Evolutionary conservation across 1,140 invertebrate species (phyloP).

Genomic region (Oscheius sp.): DNA sequence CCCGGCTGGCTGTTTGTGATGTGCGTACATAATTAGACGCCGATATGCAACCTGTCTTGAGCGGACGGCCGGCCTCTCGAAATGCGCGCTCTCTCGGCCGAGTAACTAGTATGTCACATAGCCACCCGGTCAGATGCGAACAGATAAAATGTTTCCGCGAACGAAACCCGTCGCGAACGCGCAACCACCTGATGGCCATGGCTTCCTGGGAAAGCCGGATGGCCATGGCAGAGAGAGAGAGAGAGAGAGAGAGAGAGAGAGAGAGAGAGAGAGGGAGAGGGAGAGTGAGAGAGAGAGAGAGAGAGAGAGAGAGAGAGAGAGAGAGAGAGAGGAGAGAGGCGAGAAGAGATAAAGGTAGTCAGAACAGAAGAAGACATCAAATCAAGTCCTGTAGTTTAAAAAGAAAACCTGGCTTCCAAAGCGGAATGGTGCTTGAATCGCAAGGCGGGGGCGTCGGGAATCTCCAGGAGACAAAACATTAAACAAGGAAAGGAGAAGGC

Average conservation of each 20-base stretch:
- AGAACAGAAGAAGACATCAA: neutral
- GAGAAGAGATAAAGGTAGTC: too few relatives aligned
- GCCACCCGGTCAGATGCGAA: neutral
- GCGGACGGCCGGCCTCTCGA: neutral
- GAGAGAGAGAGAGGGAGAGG: too few relatives aligned
- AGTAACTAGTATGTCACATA: neutral
- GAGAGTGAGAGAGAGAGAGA: too few relatives aligned
- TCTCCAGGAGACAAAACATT: neutral
- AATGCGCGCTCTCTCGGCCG: neutral
- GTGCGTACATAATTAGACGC: slow-evolving; percentile 13
- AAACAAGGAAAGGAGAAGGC: neutral
- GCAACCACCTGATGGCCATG: neutral
- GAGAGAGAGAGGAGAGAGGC: too few relatives aligned
- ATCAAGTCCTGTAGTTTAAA: too few relatives aligned
- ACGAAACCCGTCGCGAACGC: neutral
- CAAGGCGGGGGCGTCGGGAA: too few relatives aligned
- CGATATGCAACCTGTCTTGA: slow-evolving; percentile 13
- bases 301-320: too few relatives aligned
- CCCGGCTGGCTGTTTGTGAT: slow-evolving; percentile 12
- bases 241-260: too few relatives aligned
- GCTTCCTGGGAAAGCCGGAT: neutral
- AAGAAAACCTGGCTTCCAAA: too few relatives aligned
- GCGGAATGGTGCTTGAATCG: too few relatives aligned
- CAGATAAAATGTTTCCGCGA: slow-evolving; percentile 19
- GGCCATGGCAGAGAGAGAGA: too few relatives aligned